Evolutionary conservation across 2,113 vertebrate species (phyloP).

Genomic region (Cervus canadensis): DNA sequence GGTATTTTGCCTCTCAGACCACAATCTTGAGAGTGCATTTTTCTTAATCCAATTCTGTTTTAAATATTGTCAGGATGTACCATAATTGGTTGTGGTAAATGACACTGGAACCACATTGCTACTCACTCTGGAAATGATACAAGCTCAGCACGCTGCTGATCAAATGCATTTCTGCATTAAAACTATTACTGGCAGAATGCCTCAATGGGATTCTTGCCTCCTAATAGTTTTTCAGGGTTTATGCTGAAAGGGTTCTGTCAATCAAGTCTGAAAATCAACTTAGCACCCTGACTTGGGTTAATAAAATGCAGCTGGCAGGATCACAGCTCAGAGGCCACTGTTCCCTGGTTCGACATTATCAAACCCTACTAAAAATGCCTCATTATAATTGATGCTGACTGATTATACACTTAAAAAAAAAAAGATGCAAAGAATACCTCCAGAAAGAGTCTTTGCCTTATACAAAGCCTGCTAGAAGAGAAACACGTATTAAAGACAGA

Average conservation of each 20-base stretch:
- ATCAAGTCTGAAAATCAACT: constrained; percentile 78
- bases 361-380: constrained; percentile 61
- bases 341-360: constrained; percentile 64
- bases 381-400: constrained; percentile 58
- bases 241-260: constrained; percentile 76
- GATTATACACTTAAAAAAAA: background rate
- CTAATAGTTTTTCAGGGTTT: constrained; percentile 55
- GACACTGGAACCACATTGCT: constrained; percentile 64
- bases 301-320: constrained; percentile 57
- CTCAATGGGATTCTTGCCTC: constrained; percentile 40
- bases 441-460: constrained; percentile 15
- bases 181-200: constrained; percentile 61
- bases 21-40: constrained; percentile 62
- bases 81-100: constrained; percentile 74
- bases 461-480: constrained; percentile 36
- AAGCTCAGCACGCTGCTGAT: constrained; percentile 53
- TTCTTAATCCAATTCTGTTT: constrained; percentile 72
- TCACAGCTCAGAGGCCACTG: constrained; percentile 54
- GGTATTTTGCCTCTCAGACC: constrained; percentile 65
- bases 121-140: constrained; percentile 68
- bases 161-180: constrained; percentile 61
- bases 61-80: constrained; percentile 62
- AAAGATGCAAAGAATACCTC: constrained; percentile 38
- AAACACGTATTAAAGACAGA: constrained; percentile 20
- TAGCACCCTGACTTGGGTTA: constrained; percentile 76